Evolutionary conservation across 2,797 vertebrate genomes (phyloP), one percentile per base, ranked within the genome.

Genomic region (Artibeus lituratus): DNA sequence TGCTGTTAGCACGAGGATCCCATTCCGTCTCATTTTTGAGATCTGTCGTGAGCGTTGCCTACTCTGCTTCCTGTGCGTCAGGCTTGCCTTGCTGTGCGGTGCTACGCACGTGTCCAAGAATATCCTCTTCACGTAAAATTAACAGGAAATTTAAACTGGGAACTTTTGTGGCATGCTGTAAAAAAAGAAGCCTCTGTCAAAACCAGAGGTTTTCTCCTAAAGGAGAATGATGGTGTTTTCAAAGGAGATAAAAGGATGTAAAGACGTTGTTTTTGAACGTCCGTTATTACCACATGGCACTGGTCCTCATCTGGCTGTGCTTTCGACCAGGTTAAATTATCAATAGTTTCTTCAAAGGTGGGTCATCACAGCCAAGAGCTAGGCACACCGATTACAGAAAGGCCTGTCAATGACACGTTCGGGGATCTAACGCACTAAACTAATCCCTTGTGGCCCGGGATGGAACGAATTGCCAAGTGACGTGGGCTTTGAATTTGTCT

Each of bases 1-100:
- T 93, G 53, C 92, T 97, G 98, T 97, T 94, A 98, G 92, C 0
- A 11, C 95, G 89, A 98, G 95, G 97, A 24, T 93, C 84, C 0
- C 0, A 96, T 96, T 53, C 95, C 93, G 89, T 89, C 93, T 97
- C 95, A 49, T 95, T 90, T 97, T 97, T 96, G 16, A 87, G 82
- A 88, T 95, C 86, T 96, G 84, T 88, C 86, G 82, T 76, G 24
- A 96, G 85, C 82, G 32, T 97, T 95, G 95, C 74, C 96, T 89
- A 26, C 0, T 0, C 65, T 19, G 53, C 0, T 16, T 69, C 87
- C 90, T 81, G 81, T 42, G 47, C 59, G 53, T 70, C 39, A 53
- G 65, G 37, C 39, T 49, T 22, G 65, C 70, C 86, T 93, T 85
- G 72, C 26, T 84, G 37, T 80, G 90, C 59, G 96, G 83, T 76